These are phyloP conservation scores for Leptobrachium leishanense DNA, from an alignment of 2,113 vertebrate species.

Conservation along the genomic window DNA sequence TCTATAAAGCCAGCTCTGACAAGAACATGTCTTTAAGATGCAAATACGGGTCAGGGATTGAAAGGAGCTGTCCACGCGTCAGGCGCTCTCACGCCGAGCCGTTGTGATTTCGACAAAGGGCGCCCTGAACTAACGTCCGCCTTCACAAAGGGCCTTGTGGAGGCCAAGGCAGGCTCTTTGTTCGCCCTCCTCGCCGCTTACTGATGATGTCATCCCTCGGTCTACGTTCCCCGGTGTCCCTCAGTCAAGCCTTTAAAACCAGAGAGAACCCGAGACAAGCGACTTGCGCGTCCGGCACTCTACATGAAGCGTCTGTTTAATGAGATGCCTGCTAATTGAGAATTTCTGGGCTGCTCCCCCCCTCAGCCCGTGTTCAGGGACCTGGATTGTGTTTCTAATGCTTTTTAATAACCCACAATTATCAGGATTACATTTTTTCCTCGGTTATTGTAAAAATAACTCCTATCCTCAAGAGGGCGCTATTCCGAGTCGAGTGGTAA, in stretches of 20 bases:
- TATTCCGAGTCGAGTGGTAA: too few species aligned
- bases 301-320: slow-evolving; percentile 4
- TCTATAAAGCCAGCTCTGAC: slow-evolving; percentile 17
- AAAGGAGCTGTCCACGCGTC: slow-evolving; percentile 52
- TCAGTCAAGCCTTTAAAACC: slow-evolving; percentile 23
- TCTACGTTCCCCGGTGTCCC: slow-evolving; percentile 36
- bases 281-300: slow-evolving; percentile 6
- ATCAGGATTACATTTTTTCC: too few species aligned
- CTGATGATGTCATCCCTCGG: slow-evolving; percentile 55
- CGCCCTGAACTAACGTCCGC: slow-evolving; percentile 50
- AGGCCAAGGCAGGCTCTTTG: slow-evolving; percentile 57
- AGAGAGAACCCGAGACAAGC: accelerated
- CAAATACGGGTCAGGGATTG: slow-evolving; percentile 59
- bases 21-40: slow-evolving; percentile 57
- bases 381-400: too few species aligned
- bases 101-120: slow-evolving; percentile 50
- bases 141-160: slow-evolving; percentile 52
- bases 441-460: too few species aligned
- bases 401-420: too few species aligned
- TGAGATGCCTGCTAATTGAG: slow-evolving; percentile 14
- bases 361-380: too few species aligned
- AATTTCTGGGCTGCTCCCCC: not conserved
- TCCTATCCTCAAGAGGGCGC: too few species aligned
- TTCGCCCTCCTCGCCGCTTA: slow-evolving; percentile 47
- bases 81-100: slow-evolving; percentile 44